phyloP scores from a whole-genome alignment of 2,113 vertebrate species.

The Mellivora capensis region DNA sequence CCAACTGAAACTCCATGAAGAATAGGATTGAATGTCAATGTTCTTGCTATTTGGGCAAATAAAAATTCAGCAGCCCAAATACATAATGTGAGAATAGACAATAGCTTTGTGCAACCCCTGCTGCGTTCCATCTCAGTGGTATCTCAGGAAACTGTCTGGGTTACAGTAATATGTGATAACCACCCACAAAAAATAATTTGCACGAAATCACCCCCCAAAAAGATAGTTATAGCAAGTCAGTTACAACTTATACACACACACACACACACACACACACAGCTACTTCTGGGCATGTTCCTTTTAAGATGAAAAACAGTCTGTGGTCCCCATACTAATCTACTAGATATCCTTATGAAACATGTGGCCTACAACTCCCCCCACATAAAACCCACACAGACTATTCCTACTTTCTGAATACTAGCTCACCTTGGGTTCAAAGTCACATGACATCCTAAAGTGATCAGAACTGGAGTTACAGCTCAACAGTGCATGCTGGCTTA shows the following conservation, averaged over 20 bases:
- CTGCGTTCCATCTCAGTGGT: neutral
- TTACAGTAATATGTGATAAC: conserved; percentile 38
- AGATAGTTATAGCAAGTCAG: conserved; percentile 25
- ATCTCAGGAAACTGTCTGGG: conserved; percentile 34
- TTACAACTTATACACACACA: conserved; percentile 5
- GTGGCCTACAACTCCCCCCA: conserved; percentile 16
- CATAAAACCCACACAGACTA: conserved; percentile 41
- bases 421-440: conserved; percentile 38
- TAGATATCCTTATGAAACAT: conserved; percentile 55
- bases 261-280: neutral
- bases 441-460: conserved; percentile 50
- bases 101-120: conserved; percentile 45
- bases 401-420: conserved; percentile 52
- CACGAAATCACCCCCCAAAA: conserved; percentile 22
- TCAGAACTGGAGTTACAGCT: neutral
- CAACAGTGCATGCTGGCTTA: neutral
- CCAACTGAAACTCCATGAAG: neutral
- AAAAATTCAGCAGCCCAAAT: conserved; percentile 50
- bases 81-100: neutral
- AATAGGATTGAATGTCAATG: conserved; percentile 36
- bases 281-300: conserved; percentile 34
- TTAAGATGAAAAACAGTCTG: neutral
- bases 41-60: conserved; percentile 44
- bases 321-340: neutral
- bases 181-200: conserved; percentile 33